Base-by-base conservation (phyloP, 2,113 vertebrate genomes). In the Cyanistes caeruleus region DNA sequence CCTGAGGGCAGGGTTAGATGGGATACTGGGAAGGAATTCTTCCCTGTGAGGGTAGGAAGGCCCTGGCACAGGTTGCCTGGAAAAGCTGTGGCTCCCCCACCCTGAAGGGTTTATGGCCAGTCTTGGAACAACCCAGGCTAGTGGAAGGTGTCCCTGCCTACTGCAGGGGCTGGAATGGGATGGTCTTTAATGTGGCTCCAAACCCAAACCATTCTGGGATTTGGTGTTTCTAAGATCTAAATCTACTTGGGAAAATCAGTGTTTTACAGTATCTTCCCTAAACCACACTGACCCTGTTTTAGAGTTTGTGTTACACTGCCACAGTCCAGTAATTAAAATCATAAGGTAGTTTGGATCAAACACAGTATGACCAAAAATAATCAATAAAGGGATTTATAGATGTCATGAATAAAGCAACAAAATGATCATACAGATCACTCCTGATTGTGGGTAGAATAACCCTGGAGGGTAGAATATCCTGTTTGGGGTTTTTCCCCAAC, bases 401-500 rank as follows among this genome's bases (percentile, higher is more conserved):
- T 68, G 52, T 11, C 13, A 21, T 6, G 8, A 58, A 19, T 30
- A 27, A 53, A 90, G n/a, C 16, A 78, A 74, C 9, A 69, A 87
- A 86, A 44, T 11, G 13, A 48, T 37, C 2, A 1, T 3, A 25
- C 7, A 52, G 30, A 52, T 64, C 81, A 28, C 35, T 79, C 39
- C 74, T 76, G n/a, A 11, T 4, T 22, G 49, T 4, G 4, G 49
- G 43, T 35, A 87, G 21, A 77, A 72, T 43, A 85, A 39, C 37
- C 37, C 37, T 39, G 37, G 37, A 39, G 4, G 49, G 48, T 35
- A 87, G 21, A 77, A 72, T 43, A 85, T 73, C 21, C 44, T 31
- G 11, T 30, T 22, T 65, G 23, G 16, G 48, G 5, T 8, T 39
- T 21, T 8, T 1, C 30, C 19, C 14, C 27, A 28, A 0, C 5